Evolutionary conservation across 2,797 vertebrate species (phyloP), one percentile per base, ranked within the genome.

Genomic region (Carcharodon carcharias): DNA sequence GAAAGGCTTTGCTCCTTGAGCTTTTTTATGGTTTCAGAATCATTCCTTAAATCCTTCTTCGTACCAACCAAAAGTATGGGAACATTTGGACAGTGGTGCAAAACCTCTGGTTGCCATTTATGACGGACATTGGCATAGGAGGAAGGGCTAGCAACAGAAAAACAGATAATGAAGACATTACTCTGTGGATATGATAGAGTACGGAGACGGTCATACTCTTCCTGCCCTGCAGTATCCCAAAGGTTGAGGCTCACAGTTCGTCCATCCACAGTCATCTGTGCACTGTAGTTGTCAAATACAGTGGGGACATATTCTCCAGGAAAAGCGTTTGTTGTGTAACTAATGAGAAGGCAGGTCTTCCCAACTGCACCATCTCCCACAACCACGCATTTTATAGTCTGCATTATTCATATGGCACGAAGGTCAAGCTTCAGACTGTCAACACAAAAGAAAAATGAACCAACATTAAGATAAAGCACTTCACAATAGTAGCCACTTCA

Each of bases 361-460:
- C 99, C 99, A 95, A 99, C 98, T 14, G 99, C 99, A 45, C 99
- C 99, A 9, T 99, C 99, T 94, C 99, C 99, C 96, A 99, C 99
- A 50, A 99, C 98, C 96, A 99, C 99, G 95, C 98, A 99, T 98
- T 99, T 99, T 97, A 99, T 99, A 5, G 98, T 99, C 98, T 99
- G 99, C 99, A 99, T 99, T 97, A 98, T 99, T 97, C 97, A 97
- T 98, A 97, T 98, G 97, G 97, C 97, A 97, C 97, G 97, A 97
- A 97, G 98, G 97, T 97, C 97, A 97, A 97, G 98, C 98, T 98
- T 98, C 97, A 96, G 96, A 96, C 97, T 96, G 97, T 9, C 96
- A 92, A 95, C 96, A 94, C 96, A 96, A 77, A 11, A 67, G 65
- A 97, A 11, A 73, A 69, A 97, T 96, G 93, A 58, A 96, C 97